Base-by-base conservation (phyloP, 2,888 invertebrate species). In the Cryptocephalus primarius region DNA sequence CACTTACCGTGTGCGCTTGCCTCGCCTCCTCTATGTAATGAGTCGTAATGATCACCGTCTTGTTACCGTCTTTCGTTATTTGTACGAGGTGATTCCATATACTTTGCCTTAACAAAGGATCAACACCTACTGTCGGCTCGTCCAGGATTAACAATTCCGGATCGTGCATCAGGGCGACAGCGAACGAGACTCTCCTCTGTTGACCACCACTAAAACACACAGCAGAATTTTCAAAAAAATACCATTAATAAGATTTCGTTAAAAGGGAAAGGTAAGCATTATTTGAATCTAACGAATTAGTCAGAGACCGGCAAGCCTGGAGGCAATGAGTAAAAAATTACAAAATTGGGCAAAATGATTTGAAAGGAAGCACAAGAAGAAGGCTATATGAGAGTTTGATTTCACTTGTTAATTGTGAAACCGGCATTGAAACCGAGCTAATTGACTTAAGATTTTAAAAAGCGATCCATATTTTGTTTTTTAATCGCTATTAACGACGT, bases 121-220 rank as follows among this genome's bases (percentile, higher is more conserved):
- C 93, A 1, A 94, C 88, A 33, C 93, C 94, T 11, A 92, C 93
- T 0, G 93, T 94, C 0, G 93, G 93, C 63, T 94, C 94, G 62
- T 94, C 94, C 47, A 94, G 72, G 60, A 94, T 93, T 49, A 94
- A 70, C 32, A 94, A 74, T 64, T 92, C 90, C 0, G 94, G 93
- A 51, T 89, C 86, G 54, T 93, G 90, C 39, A 94, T 74, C 32
- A 94, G 72, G 0, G 93, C 90, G 0, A 89, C 87, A 0, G 92
- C 89, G 56, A 94, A 78, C 0, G 93, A 93, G 2, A 92, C 87
- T 52, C 94, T 76, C 45, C 94, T 74, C 66, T 88, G 86, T 65
- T 94, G 93, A 10, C 94, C 94, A 39, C 93, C 94, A 55, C 93
- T 92, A 32, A 49, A 50, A 45, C 43, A 31, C 42, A 39, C 40